A percentile compares a stretch with the other conserved stretches of the same genome.
These are phyloP conservation scores for Limnephilus auricula DNA, from an alignment of 2,888 invertebrate genomes.

Conservation along the genomic window DNA sequence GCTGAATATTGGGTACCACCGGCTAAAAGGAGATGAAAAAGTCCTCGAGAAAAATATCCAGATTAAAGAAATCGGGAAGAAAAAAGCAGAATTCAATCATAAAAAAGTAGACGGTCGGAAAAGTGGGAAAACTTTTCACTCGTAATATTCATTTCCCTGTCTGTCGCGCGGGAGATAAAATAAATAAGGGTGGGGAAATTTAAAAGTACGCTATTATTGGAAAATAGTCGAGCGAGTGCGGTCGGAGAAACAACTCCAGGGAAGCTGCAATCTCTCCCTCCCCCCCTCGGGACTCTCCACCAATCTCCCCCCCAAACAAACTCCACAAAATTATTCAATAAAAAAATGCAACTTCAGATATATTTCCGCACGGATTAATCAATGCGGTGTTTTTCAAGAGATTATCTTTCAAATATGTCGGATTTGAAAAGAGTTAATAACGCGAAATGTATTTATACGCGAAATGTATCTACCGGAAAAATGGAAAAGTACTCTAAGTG, in stretches of 20 bases:
- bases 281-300: neutral
- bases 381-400: neutral
- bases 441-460: no score
- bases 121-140: neutral
- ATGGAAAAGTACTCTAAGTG: no score
- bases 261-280: neutral
- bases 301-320: neutral
- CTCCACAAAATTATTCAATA: constrained; percentile 22
- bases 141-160: constrained; percentile 28
- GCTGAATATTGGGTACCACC: no score
- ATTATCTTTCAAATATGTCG: no score
- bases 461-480: no score
- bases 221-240: constrained; percentile 36
- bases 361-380: neutral
- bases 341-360: neutral
- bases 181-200: constrained; percentile 10
- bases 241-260: constrained; percentile 10
- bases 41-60: neutral
- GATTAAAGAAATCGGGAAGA: constrained; percentile 2
- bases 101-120: neutral
- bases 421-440: no score
- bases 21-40: neutral
- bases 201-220: constrained; percentile 39
- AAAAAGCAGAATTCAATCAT: neutral
- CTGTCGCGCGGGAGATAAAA: neutral